A percentile compares a stretch with the other conserved stretches of the same genome.
phyloP scores from a whole-genome alignment of 2,888 invertebrate species.

The Conistra vaccinii region DNA sequence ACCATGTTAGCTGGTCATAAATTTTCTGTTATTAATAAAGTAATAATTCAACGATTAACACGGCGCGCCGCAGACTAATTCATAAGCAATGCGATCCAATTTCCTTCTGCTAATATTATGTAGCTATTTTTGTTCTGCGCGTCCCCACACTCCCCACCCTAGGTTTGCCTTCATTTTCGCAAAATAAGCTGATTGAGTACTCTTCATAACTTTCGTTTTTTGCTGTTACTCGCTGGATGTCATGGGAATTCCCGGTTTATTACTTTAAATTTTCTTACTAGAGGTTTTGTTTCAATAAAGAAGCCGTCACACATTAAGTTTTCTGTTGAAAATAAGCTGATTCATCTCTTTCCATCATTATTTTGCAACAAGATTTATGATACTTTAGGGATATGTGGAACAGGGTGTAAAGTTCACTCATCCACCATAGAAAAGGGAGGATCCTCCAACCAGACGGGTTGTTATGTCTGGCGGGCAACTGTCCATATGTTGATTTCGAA shows the following conservation, averaged over 20 bases:
- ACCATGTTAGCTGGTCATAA: conserved; percentile 10
- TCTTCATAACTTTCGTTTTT: not conserved
- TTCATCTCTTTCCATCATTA: not conserved
- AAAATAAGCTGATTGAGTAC: not conserved
- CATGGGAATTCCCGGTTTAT: not conserved
- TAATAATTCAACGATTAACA: conserved; percentile 14
- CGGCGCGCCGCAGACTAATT: not conserved
- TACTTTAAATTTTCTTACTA: not conserved
- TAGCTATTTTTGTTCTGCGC: not conserved
- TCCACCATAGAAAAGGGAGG: no score
- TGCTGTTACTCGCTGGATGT: not conserved
- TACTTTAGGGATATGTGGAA: no score
- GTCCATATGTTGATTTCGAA: no score
- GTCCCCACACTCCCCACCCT: not conserved
- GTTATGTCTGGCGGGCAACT: no score
- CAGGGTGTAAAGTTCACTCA: no score
- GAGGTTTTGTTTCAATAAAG: not conserved
- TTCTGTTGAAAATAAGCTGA: not conserved
- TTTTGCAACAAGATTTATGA: not conserved
- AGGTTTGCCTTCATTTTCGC: not conserved
- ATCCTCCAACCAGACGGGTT: no score
- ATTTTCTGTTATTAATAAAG: conserved; percentile 35
- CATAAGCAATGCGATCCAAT: conserved; percentile 8
- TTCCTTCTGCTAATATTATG: conserved; percentile 8
- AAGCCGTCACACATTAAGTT: not conserved